Conservation (phyloP, 2,888 invertebrate species). For the Trilocha varians region DNA sequence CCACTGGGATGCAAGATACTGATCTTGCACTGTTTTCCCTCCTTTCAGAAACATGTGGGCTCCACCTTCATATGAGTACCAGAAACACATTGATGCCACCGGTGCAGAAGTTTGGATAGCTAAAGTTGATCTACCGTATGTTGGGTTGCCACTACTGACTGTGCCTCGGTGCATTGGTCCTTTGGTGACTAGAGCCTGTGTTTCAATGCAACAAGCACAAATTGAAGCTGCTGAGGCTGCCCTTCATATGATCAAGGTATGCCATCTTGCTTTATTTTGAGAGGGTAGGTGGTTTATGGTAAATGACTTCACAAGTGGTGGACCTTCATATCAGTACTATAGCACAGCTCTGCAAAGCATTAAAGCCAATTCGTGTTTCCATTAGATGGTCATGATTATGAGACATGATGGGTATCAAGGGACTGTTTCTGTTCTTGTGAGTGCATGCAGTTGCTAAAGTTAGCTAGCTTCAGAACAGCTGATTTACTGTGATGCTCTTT, state of each 20-base stretch:
- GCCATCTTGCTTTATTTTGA: too few species aligned
- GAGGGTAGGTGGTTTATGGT: too few species aligned
- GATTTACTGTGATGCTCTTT: background rate
- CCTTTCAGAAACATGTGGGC: constrained; percentile 50
- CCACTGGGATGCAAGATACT: background rate
- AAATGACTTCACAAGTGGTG: too few species aligned
- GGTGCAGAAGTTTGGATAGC: constrained; percentile 42
- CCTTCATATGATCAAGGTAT: constrained; percentile 45
- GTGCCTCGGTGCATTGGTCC: constrained; percentile 41
- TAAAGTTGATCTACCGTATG: constrained; percentile 43
- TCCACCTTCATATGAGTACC: constrained; percentile 43
- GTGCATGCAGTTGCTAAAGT: background rate
- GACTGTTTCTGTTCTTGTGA: too few species aligned
- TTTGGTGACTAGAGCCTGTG: constrained; percentile 32
- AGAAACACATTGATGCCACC: constrained; percentile 34
- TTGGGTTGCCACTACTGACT: constrained; percentile 39
- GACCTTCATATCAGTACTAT: too few species aligned
- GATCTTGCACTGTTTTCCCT: background rate
- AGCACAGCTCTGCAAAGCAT: too few species aligned
- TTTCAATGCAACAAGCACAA: constrained; percentile 40
- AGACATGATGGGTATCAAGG: too few species aligned
- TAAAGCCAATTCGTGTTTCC: too few species aligned
- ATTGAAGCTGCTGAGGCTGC: constrained; percentile 50
- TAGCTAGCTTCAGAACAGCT: background rate
- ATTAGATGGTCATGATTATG: too few species aligned